Conservation (phyloP, 30 jellyfish, hydroid and myxozoan species). For the Hydractinia echinata region DNA sequence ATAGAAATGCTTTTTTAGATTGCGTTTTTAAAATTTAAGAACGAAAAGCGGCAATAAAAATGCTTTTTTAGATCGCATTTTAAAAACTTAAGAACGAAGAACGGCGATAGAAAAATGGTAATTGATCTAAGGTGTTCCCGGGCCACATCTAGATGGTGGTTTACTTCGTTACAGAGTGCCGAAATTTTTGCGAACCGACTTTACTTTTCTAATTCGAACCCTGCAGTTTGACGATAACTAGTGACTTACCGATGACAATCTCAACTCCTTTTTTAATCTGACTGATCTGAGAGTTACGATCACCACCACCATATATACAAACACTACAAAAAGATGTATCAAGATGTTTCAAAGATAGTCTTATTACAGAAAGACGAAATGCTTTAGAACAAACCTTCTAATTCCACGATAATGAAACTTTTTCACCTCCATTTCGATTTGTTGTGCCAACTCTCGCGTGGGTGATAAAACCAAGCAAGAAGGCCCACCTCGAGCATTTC, state of each 20-base stretch:
- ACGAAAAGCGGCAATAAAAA: too few species aligned
- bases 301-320: conserved; percentile 98
- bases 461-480: conserved; percentile 96
- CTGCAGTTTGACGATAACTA: too few species aligned
- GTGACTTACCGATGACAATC: conserved; percentile 71
- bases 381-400: conserved; percentile 53
- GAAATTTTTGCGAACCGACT: too few species aligned
- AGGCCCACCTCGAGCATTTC: conserved; percentile 84
- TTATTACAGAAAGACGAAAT: neutral
- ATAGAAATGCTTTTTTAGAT: too few species aligned
- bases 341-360: neutral
- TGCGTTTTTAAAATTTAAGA: too few species aligned
- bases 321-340: conserved; percentile 43
- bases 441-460: conserved; percentile 98
- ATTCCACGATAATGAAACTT: conserved; percentile 87
- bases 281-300: conserved; percentile 66
- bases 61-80: too few species aligned
- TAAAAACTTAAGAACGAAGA: too few species aligned
- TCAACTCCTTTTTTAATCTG: conserved; percentile 84
- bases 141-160: too few species aligned
- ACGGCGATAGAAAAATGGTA: too few species aligned
- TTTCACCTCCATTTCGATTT: conserved; percentile 87
- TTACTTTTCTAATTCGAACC: too few species aligned
- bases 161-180: too few species aligned
- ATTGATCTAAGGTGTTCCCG: too few species aligned